Conservation (phyloP, 1,140 invertebrate genomes). For the Stegodyphus mimosarum region DNA sequence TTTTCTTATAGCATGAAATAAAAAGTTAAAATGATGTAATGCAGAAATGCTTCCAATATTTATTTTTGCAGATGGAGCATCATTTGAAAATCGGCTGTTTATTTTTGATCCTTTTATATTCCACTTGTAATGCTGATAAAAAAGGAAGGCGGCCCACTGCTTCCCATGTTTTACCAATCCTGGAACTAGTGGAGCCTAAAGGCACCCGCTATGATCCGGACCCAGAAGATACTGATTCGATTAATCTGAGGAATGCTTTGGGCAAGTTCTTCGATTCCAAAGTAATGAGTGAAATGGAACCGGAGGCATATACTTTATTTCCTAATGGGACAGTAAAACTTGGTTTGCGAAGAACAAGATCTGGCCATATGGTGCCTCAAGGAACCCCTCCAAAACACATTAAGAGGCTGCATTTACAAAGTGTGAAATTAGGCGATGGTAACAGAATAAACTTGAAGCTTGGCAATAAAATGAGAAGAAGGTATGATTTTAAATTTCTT, state of each 20-base stretch:
- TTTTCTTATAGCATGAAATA: too few relatives aligned
- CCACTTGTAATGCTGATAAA: neutral
- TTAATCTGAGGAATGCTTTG: constrained; percentile 67
- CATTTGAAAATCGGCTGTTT: neutral
- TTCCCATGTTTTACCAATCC: constrained; percentile 66
- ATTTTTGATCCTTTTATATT: neutral
- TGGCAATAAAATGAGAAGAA: constrained; percentile 66
- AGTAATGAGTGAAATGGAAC: constrained; percentile 70
- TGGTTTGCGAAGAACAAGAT: constrained; percentile 66
- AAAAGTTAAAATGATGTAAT: too few relatives aligned
- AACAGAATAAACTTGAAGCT: constrained; percentile 67
- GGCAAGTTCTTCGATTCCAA: constrained; percentile 70
- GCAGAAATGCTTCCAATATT: neutral
- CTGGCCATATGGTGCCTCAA: constrained; percentile 68
- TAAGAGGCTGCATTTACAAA: constrained; percentile 63
- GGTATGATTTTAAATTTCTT: neutral
- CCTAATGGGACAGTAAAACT: constrained; percentile 69
- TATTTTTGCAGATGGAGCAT: neutral
- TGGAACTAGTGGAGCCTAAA: constrained; percentile 70
- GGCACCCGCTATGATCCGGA: constrained; percentile 70
- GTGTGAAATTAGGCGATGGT: constrained; percentile 66
- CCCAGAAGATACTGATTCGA: constrained; percentile 69
- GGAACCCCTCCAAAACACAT: constrained; percentile 69
- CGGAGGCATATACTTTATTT: constrained; percentile 48
- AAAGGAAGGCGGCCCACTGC: neutral